Base-by-base conservation (phyloP, 2,797 vertebrate species). In the Yasuhikotakia modesta region DNA sequence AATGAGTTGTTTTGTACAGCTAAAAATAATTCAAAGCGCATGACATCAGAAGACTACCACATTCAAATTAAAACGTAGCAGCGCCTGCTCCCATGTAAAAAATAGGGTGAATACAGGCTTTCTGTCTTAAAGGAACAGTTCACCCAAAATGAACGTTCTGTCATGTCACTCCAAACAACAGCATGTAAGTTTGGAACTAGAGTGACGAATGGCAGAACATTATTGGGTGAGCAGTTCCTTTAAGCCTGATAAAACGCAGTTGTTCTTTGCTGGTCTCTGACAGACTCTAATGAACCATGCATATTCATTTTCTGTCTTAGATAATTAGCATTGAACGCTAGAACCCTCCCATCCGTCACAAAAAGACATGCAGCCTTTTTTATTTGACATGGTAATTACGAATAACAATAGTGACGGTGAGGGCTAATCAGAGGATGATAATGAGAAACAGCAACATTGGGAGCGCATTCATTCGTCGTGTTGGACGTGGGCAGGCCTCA, bases 281-380 rank as follows among this genome's bases (percentile, higher is more conserved):
- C 43, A 77, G 43, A 69, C 16, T 27, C 2, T 60, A 77, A 70
- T 69, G 66, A 79, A 53, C 53, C 5, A 0, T 3, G 32, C 78
- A 79, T 79, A 73, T 79, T 79, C 53, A 74, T 68, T 52, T 79
- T 73, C 35, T 58, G 16, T 72, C 52, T 50, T 68, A 19, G 70
- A 61, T 74, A 61, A 79, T 69, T 74, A 60, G 78, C 63, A 43
- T 39, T 74, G 46, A 73, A 73, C 60, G 68, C 58, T 24, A 32
- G 19, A 50, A 39, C 65, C 63, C 22, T n/a, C 55, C 53, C 48
- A 30, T 80, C 65, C 21, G 17, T 78, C 67, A 53, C 24, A 39
- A 43, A 19, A 74, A 50, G 39, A 57, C 67, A 58, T 11, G 58
- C 58, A 55, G 68, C 46, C 32, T 64, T 61, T 58, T 46, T 76